These are phyloP conservation scores for Carcharodon carcharias DNA, from an alignment of 2,797 vertebrate species.

Conservation along the genomic window DNA sequence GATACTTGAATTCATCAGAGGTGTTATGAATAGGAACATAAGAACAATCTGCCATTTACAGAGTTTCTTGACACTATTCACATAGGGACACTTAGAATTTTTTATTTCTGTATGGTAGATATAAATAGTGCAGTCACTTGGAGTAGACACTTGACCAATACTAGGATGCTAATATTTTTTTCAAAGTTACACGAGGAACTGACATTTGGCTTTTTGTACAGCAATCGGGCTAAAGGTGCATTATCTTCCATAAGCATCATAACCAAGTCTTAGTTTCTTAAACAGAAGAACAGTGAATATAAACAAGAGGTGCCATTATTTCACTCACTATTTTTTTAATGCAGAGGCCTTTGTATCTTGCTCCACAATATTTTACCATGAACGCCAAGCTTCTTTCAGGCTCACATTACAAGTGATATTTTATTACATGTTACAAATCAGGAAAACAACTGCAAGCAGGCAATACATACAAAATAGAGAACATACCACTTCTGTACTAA, in stretches of 20 bases:
- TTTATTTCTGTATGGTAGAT: constrained; percentile 30
- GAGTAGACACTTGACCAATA: constrained; percentile 19
- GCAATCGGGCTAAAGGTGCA: constrained; percentile 20
- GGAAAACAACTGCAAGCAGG: constrained; percentile 39
- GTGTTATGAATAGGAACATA: neutral
- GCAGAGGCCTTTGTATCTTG: neutral
- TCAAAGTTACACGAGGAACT: constrained; percentile 25
- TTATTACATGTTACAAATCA: constrained; percentile 41
- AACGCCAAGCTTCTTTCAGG: constrained; percentile 9
- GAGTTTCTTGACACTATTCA: constrained; percentile 35
- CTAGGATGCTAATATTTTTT: constrained; percentile 18
- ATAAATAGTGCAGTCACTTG: constrained; percentile 36
- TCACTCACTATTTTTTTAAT: neutral
- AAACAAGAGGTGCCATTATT: constrained; percentile 2
- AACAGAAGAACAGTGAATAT: constrained; percentile 31
- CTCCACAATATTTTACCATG: neutral
- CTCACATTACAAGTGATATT: constrained; percentile 32
- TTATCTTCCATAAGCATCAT: constrained; percentile 27
- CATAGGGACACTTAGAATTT: constrained; percentile 29
- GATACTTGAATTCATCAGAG: neutral
- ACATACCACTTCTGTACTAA: constrained; percentile 44
- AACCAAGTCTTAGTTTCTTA: constrained; percentile 36
- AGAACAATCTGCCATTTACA: neutral
- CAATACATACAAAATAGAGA: constrained; percentile 44
- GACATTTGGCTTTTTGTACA: constrained; percentile 31